Percentiles rank a stretch among this genome's conserved stretches.
Evolutionary conservation across 2,888 invertebrate species (phyloP).

Genomic region (Asteroscopus sphinx): DNA sequence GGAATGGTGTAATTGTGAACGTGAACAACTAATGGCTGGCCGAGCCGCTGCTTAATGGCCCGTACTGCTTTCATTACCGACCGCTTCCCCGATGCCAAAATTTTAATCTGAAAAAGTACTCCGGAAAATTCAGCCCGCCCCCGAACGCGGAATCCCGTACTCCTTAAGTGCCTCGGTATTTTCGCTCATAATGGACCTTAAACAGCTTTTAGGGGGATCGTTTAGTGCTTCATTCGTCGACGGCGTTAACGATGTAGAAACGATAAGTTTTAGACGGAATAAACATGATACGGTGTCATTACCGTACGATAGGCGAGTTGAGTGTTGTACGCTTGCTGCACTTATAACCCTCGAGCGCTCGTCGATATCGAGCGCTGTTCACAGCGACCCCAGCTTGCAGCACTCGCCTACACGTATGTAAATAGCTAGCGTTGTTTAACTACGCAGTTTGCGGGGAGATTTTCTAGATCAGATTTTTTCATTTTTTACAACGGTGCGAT

Average conservation of each 20-base stretch:
- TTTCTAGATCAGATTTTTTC: constrained; percentile 60
- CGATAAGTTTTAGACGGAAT: constrained; percentile 77
- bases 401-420: constrained; percentile 50
- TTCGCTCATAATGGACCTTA: constrained; percentile 76
- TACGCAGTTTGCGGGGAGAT: constrained; percentile 57
- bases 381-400: constrained; percentile 39
- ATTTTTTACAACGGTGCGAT: constrained; percentile 49
- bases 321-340: constrained; percentile 53
- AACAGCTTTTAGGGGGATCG: constrained; percentile 77
- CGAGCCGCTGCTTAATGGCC: constrained; percentile 76
- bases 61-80: constrained; percentile 80
- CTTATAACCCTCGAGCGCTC: constrained; percentile 60
- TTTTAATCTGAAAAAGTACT: constrained; percentile 80
- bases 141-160: constrained; percentile 55
- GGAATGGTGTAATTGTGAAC: constrained; percentile 78
- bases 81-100: constrained; percentile 75
- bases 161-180: constrained; percentile 75
- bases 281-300: constrained; percentile 74
- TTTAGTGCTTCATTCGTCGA: constrained; percentile 74
- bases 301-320: constrained; percentile 30
- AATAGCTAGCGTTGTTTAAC: constrained; percentile 63
- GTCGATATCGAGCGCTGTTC: constrained; percentile 58
- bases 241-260: constrained; percentile 80
- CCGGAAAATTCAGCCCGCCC: constrained; percentile 56
- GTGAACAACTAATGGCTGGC: constrained; percentile 78